Evolutionary conservation across 1,140 invertebrate genomes (phyloP), one percentile per base, ranked within the genome.

Genomic region (Phenacoccus solenopsis): DNA sequence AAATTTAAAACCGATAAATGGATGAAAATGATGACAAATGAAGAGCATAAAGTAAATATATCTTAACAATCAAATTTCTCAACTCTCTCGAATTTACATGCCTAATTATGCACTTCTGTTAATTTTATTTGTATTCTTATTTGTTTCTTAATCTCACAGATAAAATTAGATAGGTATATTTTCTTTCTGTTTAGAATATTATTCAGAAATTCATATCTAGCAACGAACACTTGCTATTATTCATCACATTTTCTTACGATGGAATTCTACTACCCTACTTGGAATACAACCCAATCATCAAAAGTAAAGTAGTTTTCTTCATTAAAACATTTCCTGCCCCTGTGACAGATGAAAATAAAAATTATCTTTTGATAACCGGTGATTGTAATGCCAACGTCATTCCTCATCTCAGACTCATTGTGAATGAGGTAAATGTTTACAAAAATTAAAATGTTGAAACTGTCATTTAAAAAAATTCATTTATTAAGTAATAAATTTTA

Each of bases 1-100:
- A 64, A 64, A 64, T 64, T 64, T 25, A 64, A 64, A 25, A 1
- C 22, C 2, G 59, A 64, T 64, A 64, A 64, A 27, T 64, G 59
- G 59, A 24, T 24, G 12, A 64, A 64, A 64, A 64, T 64, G 59
- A 24, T 64, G 25, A 10, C 59, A 5, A 64, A 64, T 64, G 59
- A 64, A 64, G 25, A 64, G 12, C 20, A 64, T 24, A 64, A 64
- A 20, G 59, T 64, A 64, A n/a, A 2, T 49, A n/a, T n/a, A n/a
- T n/a, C n/a, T n/a, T 5, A 9, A 49, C 20, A 49, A 4, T 9
- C 38, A n/a, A n/a, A n/a, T n/a, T n/a, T n/a, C n/a, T n/a, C n/a
- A n/a, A n/a, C n/a, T n/a, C n/a, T n/a, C 2, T 22, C 10, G 4
- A 64, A 22, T 10, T 64, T 64, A 1, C 4, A 25, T n/a, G n/a